These are phyloP conservation scores for Conops quadrifasciatus DNA, from an alignment of 2,888 invertebrate species.

Conservation along the genomic window DNA sequence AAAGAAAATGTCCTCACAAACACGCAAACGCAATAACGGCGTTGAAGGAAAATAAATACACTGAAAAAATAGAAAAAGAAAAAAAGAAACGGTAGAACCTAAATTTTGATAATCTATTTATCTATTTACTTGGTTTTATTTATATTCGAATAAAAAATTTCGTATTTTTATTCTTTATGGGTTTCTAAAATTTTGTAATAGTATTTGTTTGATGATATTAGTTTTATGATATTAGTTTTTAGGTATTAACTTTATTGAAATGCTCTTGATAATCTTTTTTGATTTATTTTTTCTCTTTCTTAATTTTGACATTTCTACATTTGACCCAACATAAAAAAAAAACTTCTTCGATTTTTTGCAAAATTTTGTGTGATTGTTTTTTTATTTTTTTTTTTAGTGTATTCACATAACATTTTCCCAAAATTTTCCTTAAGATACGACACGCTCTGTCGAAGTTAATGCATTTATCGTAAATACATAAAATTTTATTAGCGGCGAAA, in stretches of 20 bases:
- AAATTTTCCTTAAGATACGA: constrained; percentile 21
- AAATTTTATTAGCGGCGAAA: constrained; percentile 52
- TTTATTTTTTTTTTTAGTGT: constrained; percentile 12
- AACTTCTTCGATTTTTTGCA: neutral
- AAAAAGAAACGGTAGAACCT: too few species aligned
- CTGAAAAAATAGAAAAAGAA: constrained; percentile 6
- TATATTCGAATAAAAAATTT: neutral
- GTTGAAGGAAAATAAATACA: constrained; percentile 15
- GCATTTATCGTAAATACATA: constrained; percentile 44
- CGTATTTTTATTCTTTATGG: neutral
- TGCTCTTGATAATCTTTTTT: too few species aligned
- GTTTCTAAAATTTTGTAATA: too few species aligned
- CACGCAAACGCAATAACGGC: constrained; percentile 24
- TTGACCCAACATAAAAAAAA: too few species aligned
- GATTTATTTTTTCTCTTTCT: too few species aligned
- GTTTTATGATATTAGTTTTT: too few species aligned
- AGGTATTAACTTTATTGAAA: too few species aligned
- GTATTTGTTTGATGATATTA: too few species aligned
- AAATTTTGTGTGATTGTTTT: neutral
- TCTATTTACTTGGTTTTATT: neutral
- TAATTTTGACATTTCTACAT: too few species aligned
- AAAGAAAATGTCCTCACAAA: constrained; percentile 30
- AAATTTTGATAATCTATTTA: too few species aligned
- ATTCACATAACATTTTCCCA: constrained; percentile 1
- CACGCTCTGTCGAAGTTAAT: constrained; percentile 23